Base-by-base conservation (phyloP, 2,797 vertebrate species). In the Sebastes minor region DNA sequence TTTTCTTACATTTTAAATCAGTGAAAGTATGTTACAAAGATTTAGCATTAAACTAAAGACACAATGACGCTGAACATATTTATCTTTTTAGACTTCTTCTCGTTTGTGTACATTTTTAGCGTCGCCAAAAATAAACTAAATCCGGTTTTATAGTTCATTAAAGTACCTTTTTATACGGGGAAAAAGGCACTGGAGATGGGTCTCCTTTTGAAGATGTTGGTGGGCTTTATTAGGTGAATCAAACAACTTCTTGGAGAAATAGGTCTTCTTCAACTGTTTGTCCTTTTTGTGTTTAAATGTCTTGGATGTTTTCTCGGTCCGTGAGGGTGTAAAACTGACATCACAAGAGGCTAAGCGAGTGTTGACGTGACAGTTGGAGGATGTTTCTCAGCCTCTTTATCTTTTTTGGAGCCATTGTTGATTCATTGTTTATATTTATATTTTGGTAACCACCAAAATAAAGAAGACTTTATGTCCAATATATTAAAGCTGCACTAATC, bases 381-480 rank as follows among this genome's bases (percentile, higher is more conserved):
- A 52, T 55, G 32, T 30, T 70, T 64, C 3, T 72, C 28, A 53
- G 18, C 23, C n/a, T 71, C 12, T 59, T 28, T 59, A 23, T 75
- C 23, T 33, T 55, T 57, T 57, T 23, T 71, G 60, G 55, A 62
- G 63, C 3, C 20, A 3, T 22, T 46, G 27, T 28, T 49, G 2
- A 38, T 55, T 27, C 11, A 10, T 66, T 23, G 3, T 64, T 80
- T 72, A 22, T 12, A 5, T 28, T 73, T 38, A 14, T 38, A 38
- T 38, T 38, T 38, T 38, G 59, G 55, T 80, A 81, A 81, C 32
- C 23, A 67, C 56, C 46, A 64, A 52, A 81, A 78, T 53, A 74
- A 62, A 56, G 61, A 20, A 63, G 27, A 16, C 42, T 25, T 55
- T 1, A 42, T 68, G 32, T 56, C 8, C 28, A 8, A 10, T 2